Evolutionary conservation across 2,888 invertebrate species (phyloP).

Genomic region (Cremastinae sp.): DNA sequence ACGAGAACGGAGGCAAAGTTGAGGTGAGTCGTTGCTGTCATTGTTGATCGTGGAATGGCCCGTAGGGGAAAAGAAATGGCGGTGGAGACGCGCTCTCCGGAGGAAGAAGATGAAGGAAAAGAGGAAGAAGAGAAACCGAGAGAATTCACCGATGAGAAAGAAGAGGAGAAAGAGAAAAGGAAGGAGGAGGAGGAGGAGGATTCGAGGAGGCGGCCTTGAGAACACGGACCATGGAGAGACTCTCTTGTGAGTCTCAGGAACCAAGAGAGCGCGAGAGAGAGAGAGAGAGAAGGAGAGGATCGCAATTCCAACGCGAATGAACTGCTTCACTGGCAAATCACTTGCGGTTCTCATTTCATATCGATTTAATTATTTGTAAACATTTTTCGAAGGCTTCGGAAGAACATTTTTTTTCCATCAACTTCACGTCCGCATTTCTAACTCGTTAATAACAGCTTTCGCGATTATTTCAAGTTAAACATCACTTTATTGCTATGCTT

Average conservation of each 20-base stretch:
- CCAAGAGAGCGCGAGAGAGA: constrained; percentile 58
- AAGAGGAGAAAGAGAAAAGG: constrained; percentile 72
- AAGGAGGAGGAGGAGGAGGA: constrained; percentile 64
- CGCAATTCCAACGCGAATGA: constrained; percentile 76
- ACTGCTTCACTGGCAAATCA: constrained; percentile 77
- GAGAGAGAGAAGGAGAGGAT: constrained; percentile 54
- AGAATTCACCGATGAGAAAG: constrained; percentile 73
- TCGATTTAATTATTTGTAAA: constrained; percentile 31
- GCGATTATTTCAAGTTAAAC: no score
- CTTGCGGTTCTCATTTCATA: constrained; percentile 76
- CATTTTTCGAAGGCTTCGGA: not conserved
- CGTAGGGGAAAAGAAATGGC: constrained; percentile 62
- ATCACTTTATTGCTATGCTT: no score
- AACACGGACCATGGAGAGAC: constrained; percentile 74
- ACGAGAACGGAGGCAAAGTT: constrained; percentile 56
- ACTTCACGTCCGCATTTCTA: no score
- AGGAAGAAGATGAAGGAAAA: constrained; percentile 65
- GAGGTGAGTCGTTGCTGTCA: constrained; percentile 49
- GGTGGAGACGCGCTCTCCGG: constrained; percentile 52
- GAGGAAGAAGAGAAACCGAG: constrained; percentile 58
- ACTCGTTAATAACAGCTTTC: no score
- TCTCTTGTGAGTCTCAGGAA: constrained; percentile 49
- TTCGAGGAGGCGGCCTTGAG: constrained; percentile 79
- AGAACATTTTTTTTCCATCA: not conserved
- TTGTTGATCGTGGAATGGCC: constrained; percentile 55